Evolutionary conservation across 2,113 vertebrate genomes (phyloP).

Genomic region (Chlamydotis undulata): DNA sequence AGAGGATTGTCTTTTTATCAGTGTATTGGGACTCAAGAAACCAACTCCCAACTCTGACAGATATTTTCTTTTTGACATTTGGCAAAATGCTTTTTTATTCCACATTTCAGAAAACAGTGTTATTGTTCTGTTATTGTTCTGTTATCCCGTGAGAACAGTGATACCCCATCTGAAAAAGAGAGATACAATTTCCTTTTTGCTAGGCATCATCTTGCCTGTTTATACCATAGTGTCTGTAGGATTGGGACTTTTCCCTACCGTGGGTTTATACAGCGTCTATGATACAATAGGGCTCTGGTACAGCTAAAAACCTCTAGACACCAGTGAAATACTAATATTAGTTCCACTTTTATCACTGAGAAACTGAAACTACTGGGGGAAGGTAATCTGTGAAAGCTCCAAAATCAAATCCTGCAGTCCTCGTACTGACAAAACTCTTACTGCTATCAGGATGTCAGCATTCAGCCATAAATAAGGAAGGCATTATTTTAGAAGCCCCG

Average conservation of each 20-base stretch:
- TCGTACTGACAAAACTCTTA: neutral
- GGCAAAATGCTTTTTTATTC: neutral
- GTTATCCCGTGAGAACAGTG: neutral
- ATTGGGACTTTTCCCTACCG: neutral
- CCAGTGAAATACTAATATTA: neutral
- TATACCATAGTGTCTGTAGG: neutral
- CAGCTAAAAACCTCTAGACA: neutral
- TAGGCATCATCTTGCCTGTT: neutral
- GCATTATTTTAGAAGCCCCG: neutral
- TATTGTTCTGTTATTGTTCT: neutral
- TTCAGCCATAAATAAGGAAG: neutral
- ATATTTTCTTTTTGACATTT: neutral
- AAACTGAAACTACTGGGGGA: neutral
- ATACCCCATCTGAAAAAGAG: neutral
- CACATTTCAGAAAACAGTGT: neutral
- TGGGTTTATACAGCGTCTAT: neutral
- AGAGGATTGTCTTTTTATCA: neutral
- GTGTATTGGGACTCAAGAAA: neutral
- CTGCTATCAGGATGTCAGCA: neutral
- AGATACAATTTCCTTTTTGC: neutral
- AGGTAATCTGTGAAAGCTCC: neutral
- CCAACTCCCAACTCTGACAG: neutral
- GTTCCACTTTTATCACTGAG: neutral
- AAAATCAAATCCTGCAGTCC: neutral
- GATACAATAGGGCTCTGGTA: neutral